Evolutionary conservation across 2,888 invertebrate species (phyloP), one percentile per base, ranked within the genome.

Genomic region (Tinea pellionella): DNA sequence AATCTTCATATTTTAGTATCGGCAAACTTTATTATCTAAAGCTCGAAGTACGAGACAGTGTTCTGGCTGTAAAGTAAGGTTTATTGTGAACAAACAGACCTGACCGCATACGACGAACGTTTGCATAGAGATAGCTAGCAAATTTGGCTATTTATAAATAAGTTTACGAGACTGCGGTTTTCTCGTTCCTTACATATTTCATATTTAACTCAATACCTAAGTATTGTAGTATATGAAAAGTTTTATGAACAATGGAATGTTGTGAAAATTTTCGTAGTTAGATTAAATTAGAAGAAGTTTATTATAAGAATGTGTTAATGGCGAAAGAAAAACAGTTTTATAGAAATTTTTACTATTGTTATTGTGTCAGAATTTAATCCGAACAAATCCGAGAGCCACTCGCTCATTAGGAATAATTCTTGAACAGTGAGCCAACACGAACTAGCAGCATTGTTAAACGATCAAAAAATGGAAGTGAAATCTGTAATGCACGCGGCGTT

Each of bases 381-480:
- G 47, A 47, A 47, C 47, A 47, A 47, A 47, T 47, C 15, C 47
- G 37, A 37, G 37, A 37, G 37, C 9, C 37, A 37, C 37, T 37
- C 3, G 37, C 9, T 47, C 47, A 37, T 47, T 47, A 47, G 47
- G 37, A 37, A 37, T 37, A 37, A 37, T 37, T n/a, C 13, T 47
- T 15, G 15, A 15, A 47, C 6, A 9, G n/a, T 4, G 7, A 18
- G 16, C 15, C 16, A 15, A 13, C 57, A 32, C 57, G 16, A 24
- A 24, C 24, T 13, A n/a, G 1, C 8, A 15, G 3, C 30, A 57
- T 57, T 32, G 57, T 57, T 57, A 57, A 57, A 57, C 57, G 57
- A 57, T 57, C 32, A 53, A 32, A 8, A 32, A 41, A 29, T 61
- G 59, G 56, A 61, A 63, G 63, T 61, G 64, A 63, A 63, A 64